Base-by-base conservation (phyloP, 2,888 invertebrate genomes). In the Cheilosia vulpina region DNA sequence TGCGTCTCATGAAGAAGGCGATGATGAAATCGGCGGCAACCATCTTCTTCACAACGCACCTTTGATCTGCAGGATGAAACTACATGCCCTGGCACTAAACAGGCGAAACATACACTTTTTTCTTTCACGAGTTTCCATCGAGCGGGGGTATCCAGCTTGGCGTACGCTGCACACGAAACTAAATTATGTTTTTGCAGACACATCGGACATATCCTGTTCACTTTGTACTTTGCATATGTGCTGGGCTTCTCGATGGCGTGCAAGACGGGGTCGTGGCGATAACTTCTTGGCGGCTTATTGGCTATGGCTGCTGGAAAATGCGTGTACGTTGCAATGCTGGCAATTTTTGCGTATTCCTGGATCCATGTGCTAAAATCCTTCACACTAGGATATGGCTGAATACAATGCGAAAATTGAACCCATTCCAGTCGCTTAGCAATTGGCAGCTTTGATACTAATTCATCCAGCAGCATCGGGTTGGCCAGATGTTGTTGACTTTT, bases 361-460 rank as follows among this genome's bases (percentile, higher is more conserved):
- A 43, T 43, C 13, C 43, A 43, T n/a, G n/a, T n/a, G n/a, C 43
- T 43, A n/a, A 43, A n/a, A 13, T 43, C 43, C 43, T n/a, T 43
- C 11, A 15, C 43, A 13, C 43, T 76, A 5, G 80, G 38, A 27
- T 66, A 75, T 2, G 71, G 57, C 15, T 24, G n/a, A 6, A 79
- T 41, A 15, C 13, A 13, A 11, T 41, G 19, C 7, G 52, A 55
- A 15, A 50, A 38, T 43, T 73, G 55, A 3, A 65, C 53, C 72
- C 82, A 82, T 13, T 82, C 66, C 34, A 55, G 1, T 24, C 69
- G 53, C 52, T 87, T 87, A 17, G 81, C 77, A 80, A 78, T 87
- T 9, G 78, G 87, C 17, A 87, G 52, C 31, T 88, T 87, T 7
- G 7, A 11, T 0, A 87, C 17, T 13, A 83, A 27, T 38, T 77